Conservation (phyloP, 2,888 invertebrate genomes). For the Ichneumoninae sp. region DNA sequence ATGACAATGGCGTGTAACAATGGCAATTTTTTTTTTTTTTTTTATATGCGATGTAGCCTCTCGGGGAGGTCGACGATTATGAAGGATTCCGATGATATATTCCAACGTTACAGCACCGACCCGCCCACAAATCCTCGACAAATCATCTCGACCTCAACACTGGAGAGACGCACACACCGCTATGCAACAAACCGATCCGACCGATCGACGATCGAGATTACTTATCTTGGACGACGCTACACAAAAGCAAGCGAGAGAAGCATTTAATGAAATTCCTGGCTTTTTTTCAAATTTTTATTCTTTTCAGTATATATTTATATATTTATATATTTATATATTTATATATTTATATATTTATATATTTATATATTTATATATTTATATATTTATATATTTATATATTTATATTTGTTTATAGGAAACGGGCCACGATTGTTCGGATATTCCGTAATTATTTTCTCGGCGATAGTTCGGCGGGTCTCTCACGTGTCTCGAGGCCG, state of each 20-base stretch:
- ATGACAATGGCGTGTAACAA: constrained; percentile 30
- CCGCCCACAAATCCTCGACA: constrained; percentile 12
- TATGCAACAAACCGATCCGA: neutral
- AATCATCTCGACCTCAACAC: constrained; percentile 20
- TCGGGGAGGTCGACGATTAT: constrained; percentile 46
- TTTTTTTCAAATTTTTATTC: neutral
- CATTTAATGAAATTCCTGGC: neutral
- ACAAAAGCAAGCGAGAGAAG: constrained; percentile 11
- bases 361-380: neutral
- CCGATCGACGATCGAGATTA: constrained; percentile 30
- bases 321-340: neutral
- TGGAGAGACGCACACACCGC: neutral
- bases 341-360: neutral
- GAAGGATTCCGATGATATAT: neutral
- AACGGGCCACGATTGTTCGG: neutral
- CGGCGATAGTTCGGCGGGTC: neutral
- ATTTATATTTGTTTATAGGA: neutral
- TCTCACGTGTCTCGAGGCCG: constrained; percentile 12
- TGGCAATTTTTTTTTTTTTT: constrained; percentile 1
- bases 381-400: neutral
- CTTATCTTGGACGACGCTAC: neutral
- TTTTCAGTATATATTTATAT: neutral
- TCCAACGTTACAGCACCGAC: constrained; percentile 13
- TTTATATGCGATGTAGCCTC: constrained; percentile 27
- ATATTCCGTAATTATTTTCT: neutral